phyloP scores from a whole-genome alignment of 2,113 vertebrate species.

The Alexandromys fortis region DNA sequence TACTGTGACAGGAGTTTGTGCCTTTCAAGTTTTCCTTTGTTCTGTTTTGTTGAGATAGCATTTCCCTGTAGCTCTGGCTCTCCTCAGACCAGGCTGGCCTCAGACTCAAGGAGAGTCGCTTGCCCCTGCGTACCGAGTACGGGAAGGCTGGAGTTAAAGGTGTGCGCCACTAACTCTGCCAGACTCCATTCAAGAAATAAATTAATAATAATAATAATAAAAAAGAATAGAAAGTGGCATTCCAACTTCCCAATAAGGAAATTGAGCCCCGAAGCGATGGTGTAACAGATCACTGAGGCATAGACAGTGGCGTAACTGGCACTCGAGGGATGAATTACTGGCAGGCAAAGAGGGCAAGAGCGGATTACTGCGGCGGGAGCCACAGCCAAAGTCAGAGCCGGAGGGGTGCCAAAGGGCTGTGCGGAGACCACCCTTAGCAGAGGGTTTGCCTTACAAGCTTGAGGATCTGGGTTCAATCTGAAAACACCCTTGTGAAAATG shows the following conservation, averaged over 20 bases:
- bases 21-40: neutral
- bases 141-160: neutral
- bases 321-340: neutral
- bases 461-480: neutral
- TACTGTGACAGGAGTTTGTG: neutral
- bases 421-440: no score
- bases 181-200: neutral
- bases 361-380: neutral
- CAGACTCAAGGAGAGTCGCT: neutral
- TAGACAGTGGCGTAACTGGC: neutral
- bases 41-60: neutral
- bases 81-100: neutral
- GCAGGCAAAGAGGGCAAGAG: neutral
- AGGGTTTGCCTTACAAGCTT: neutral
- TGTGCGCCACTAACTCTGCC: neutral
- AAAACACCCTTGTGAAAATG: neutral
- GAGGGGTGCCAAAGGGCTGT: neutral
- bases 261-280: neutral
- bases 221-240: neutral
- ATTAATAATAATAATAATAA: neutral
- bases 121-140: neutral
- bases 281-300: neutral
- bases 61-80: neutral
- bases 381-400: neutral
- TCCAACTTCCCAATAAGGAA: slow-evolving; percentile 1